Conservation (phyloP, 2,113 vertebrate species). For the Oreochromis spilurus region DNA sequence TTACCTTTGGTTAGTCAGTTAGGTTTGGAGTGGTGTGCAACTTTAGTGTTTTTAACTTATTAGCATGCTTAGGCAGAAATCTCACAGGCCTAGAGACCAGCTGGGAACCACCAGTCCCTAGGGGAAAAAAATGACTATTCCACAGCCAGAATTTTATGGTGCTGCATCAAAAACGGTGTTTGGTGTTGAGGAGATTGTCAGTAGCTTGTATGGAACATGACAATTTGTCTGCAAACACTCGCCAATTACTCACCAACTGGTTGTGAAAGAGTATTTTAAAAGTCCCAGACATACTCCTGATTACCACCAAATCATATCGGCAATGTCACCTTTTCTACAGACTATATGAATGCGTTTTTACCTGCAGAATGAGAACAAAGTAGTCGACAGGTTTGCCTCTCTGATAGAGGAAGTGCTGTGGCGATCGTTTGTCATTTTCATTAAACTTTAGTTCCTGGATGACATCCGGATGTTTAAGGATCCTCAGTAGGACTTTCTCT, state of each 20-base stretch:
- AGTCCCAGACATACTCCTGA: not conserved
- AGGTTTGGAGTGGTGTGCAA: not conserved
- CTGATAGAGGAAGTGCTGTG: conserved; percentile 84
- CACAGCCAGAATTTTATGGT: not conserved
- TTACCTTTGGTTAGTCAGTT: not conserved
- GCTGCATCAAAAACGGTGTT: not conserved
- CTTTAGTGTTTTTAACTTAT: not conserved
- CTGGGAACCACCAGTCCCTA: not conserved
- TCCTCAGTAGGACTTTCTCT: conserved; percentile 87
- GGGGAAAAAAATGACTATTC: not conserved
- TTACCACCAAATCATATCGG: not conserved
- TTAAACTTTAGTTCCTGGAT: conserved; percentile 92
- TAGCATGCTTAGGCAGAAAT: not conserved
- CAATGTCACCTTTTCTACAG: not conserved
- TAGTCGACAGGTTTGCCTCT: conserved; percentile 84
- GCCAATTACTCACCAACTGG: not conserved
- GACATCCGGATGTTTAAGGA: conserved; percentile 88
- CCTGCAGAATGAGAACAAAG: conserved; percentile 90
- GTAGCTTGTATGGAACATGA: not conserved
- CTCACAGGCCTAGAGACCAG: not conserved
- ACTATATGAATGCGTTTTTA: conserved; percentile 19
- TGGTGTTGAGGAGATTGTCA: not conserved
- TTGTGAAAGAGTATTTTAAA: not conserved
- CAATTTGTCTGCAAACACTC: not conserved
- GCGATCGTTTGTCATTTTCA: conserved; percentile 77